Evolutionary conservation across 2,888 invertebrate species (phyloP), one percentile per base, ranked within the genome.

Genomic region (Agrochola lychnidis): DNA sequence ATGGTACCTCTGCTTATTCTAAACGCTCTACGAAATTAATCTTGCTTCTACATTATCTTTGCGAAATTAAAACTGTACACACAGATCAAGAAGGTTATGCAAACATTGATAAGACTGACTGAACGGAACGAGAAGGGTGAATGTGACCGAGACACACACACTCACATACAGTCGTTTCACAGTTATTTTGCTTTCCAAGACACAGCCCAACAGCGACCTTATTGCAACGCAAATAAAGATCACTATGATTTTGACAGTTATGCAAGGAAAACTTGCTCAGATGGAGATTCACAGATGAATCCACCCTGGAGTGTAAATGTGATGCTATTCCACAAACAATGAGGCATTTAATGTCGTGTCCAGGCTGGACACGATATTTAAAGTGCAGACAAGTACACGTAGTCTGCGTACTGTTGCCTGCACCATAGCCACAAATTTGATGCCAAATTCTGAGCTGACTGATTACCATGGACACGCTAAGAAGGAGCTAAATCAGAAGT

Each of bases 41-140:
- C 69, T 48, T 53, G 19, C 25, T 22, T 45, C 9, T 48, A 16
- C 48, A 40, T 81, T 48, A 72, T 76, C 64, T 36, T 22, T 59
- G 57, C 53, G 36, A 75, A 76, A 63, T 82, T 57, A 70, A 75
- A 59, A 72, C 59, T 51, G 30, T 62, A 19, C 57, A 57, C 45
- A 78, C 62, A 70, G 69, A 77, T 77, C 62, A 70, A 64, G 59
- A 61, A 83, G 79, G 72, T 79, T 76, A 79, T 6, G 14, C 25
- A 72, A 70, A 74, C 78, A 68, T 36, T 67, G 83, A 83, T 86
- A 78, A 82, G 70, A 82, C 12, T 66, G 82, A 76, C 42, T 61
- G 59, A 72, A 85, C 63, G 62, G 22, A 70, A 30, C 59, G 40
- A 40, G 63, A 42, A 40, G 73, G 10, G 30, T 79, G 45, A 79